Conservation (phyloP, 2,888 invertebrate genomes). For the Choreutis nemorana region DNA sequence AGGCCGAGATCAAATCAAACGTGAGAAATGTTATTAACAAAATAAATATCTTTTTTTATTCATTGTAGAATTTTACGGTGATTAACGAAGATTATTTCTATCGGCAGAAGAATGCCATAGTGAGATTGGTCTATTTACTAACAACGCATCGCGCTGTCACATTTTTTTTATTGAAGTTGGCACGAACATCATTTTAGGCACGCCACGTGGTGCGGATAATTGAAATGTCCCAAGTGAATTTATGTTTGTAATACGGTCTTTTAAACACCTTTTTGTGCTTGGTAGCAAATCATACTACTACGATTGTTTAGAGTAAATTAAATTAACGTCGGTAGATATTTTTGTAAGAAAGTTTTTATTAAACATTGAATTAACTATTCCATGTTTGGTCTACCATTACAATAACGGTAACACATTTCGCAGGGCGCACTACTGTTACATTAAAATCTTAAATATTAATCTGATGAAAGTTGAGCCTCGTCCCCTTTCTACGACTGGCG, state of each 20-base stretch:
- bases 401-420: too few species aligned
- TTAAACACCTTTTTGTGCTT: neutral
- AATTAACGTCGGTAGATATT: neutral
- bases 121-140: too few species aligned
- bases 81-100: neutral
- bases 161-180: slow-evolving; percentile 51
- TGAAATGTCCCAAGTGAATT: slow-evolving; percentile 63
- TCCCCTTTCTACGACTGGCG: slow-evolving; percentile 49
- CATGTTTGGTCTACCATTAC: too few species aligned
- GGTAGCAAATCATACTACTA: neutral
- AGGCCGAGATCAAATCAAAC: too few species aligned
- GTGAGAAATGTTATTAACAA: neutral
- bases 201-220: slow-evolving; percentile 60
- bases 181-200: slow-evolving; percentile 57
- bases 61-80: neutral
- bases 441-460: slow-evolving; percentile 53
- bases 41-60: neutral
- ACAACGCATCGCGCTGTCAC: too few species aligned
- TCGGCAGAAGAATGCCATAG: neutral
- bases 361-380: neutral
- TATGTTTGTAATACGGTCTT: slow-evolving; percentile 38
- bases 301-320: neutral
- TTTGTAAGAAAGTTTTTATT: neutral
- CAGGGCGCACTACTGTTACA: too few species aligned
- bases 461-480: slow-evolving; percentile 41